Percentiles rank a stretch among this genome's conserved stretches.
These are phyloP conservation scores for Anguilla japonica DNA, from an alignment of 2,113 vertebrate genomes.

Conservation along the genomic window DNA sequence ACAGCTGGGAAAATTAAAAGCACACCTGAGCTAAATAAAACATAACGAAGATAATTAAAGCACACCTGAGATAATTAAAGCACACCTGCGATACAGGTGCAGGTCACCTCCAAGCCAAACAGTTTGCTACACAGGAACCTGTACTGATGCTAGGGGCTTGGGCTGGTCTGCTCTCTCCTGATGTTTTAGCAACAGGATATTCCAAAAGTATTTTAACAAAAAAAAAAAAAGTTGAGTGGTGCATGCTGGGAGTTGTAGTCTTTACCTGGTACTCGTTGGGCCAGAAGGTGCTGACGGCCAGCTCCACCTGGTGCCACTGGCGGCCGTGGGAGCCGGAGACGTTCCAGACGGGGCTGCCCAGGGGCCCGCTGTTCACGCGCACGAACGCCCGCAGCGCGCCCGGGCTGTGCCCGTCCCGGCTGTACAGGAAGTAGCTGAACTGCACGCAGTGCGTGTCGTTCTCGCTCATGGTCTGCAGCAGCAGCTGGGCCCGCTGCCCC, in stretches of 20 bases:
- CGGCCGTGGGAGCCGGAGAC: conserved; percentile 80
- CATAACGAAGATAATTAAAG: too few relatives aligned
- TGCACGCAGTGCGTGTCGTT: conserved; percentile 97
- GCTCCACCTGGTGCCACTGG: conserved; percentile 93
- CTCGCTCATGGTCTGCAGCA: conserved; percentile 90
- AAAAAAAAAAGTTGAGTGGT: too few relatives aligned
- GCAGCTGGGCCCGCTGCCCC: conserved; percentile 85
- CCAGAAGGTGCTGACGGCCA: conserved; percentile 98
- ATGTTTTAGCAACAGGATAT: too few relatives aligned
- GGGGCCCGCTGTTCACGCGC: conserved; percentile 82
- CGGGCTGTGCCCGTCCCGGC: conserved; percentile 87
- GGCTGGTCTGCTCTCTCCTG: too few relatives aligned
- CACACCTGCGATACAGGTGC: too few relatives aligned
- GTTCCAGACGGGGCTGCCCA: conserved; percentile 90
- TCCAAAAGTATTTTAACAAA: too few relatives aligned
- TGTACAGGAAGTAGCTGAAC: conserved; percentile 97
- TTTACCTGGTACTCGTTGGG: conserved; percentile 94
- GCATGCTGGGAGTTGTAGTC: not conserved
- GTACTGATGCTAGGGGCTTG: too few relatives aligned
- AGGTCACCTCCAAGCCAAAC: too few relatives aligned
- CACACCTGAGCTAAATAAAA: too few relatives aligned
- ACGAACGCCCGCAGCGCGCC: conserved; percentile 85
- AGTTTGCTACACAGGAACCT: too few relatives aligned
- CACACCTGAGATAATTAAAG: too few relatives aligned
- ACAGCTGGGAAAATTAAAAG: too few relatives aligned